A percentile compares a stretch with the other conserved stretches of the same genome.
phyloP scores from a whole-genome alignment of 2,113 vertebrate species.

The Rhynchopsitta pachyrhyncha region DNA sequence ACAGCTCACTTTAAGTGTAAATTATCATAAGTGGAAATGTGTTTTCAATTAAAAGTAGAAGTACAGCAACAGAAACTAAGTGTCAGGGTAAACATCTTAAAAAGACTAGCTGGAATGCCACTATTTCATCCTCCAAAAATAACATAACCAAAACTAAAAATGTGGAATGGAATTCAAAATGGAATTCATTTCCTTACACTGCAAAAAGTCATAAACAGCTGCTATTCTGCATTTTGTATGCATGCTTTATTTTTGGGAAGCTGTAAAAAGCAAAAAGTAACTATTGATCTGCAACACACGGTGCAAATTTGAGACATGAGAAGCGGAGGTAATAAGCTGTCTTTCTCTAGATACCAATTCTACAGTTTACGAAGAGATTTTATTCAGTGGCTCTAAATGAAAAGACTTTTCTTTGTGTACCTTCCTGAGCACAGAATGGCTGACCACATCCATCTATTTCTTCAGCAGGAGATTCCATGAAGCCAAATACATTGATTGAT shows the following conservation, averaged over 20 bases:
- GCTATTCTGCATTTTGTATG: conserved; percentile 49
- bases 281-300: conserved; percentile 32
- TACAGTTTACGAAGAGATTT: background rate
- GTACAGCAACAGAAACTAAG: conserved; percentile 12
- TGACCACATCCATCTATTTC: background rate
- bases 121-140: conserved; percentile 58
- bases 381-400: background rate
- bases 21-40: background rate
- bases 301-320: background rate
- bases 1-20: background rate
- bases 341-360: background rate
- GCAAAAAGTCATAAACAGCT: conserved; percentile 56
- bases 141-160: conserved; percentile 63
- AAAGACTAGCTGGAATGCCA: conserved; percentile 39
- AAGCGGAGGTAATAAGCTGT: conserved; percentile 29
- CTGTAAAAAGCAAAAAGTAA: background rate
- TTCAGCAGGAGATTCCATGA: background rate
- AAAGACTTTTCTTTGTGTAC: background rate
- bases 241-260: conserved; percentile 35
- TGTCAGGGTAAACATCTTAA: conserved; percentile 33
- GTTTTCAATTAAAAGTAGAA: conserved; percentile 27
- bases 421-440: background rate
- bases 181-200: conserved; percentile 60
- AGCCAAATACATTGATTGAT: background rate
- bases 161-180: conserved; percentile 65